Evolutionary conservation across 2,888 invertebrate species (phyloP).

Genomic region (Standfussiana lucernea): DNA sequence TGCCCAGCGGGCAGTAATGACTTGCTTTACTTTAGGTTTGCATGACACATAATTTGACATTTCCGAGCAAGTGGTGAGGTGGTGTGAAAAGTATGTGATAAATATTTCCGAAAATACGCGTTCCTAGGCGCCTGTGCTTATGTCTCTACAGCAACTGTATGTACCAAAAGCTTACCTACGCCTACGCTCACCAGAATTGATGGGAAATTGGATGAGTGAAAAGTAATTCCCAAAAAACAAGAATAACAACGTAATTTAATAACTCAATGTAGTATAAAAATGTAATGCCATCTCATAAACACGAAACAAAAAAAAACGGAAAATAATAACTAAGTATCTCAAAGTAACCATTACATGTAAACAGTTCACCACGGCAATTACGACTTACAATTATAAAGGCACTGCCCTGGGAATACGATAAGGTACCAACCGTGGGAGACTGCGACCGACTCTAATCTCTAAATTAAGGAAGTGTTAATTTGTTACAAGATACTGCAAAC

Average conservation of each 20-base stretch:
- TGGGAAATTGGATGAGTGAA: background rate
- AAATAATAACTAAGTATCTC: conserved; percentile 42
- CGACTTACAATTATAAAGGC: conserved; percentile 64
- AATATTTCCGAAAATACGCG: background rate
- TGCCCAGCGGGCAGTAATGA: too few species aligned
- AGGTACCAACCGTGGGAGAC: conserved; percentile 69
- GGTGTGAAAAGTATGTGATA: too few species aligned
- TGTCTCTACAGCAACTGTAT: too few species aligned
- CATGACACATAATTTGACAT: too few species aligned
- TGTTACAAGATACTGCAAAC: conserved; percentile 51
- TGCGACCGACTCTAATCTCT: conserved; percentile 51
- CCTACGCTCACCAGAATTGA: background rate
- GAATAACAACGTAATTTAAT: conserved; percentile 9
- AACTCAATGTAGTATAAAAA: conserved; percentile 11
- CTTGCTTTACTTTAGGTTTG: too few species aligned
- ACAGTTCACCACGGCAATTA: conserved; percentile 66
- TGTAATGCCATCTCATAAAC: conserved; percentile 38
- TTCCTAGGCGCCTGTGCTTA: background rate
- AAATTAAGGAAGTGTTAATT: conserved; percentile 69
- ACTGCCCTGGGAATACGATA: conserved; percentile 69
- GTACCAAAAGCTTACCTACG: too few species aligned
- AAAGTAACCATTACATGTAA: conserved; percentile 52
- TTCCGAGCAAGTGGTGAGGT: too few species aligned
- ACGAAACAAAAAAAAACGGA: conserved; percentile 57
- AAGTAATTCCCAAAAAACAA: conserved; percentile 7